Evolutionary conservation across 2,888 invertebrate species (phyloP), one percentile per base, ranked within the genome.

Genomic region (Holacanthella duospinosa): DNA sequence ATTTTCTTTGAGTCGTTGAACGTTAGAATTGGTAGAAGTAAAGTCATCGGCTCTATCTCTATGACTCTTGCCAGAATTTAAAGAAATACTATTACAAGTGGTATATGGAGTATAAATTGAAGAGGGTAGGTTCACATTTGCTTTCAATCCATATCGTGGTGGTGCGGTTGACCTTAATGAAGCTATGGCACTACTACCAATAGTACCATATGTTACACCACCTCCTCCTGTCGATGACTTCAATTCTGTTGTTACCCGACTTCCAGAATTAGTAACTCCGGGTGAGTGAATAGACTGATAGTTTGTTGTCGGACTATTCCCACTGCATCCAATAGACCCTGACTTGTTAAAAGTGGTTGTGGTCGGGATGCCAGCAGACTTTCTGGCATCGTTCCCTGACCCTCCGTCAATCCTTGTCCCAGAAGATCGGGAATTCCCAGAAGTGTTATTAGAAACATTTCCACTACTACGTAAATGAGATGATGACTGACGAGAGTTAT

Each of bases 151-250:
- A 21, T 48, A 48, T 9, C 48, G 48, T 21, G 48, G 48, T n/a
- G 48, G 6, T 48, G 12, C 65, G 1, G 68, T 68, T 9, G 71
- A 65, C 54, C 71, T 64, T 28, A 72, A 61, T 54, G 72, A 70
- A 9, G 48, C 48, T 48, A 48, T 48, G 12, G 48, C 48, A 21
- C 19, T n/a, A 21, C 48, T 48, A 4, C 48, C 48, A n/a, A 48
- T 48, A 21, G 21, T 21, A 9, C 48, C 48, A 21, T 48, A 48
- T 21, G 48, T 61, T 12, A 62, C 53, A 26, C 64, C 60, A 55
- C 59, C 58, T n/a, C 59, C 48, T 9, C 21, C 48, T 48, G 48
- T 48, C 48, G 48, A 48, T 48, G 48, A 48, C 48, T 48, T 48
- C n/a, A 48, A 21, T 21, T 48, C 48, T 9, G 48, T 21, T 48